phyloP scores from a whole-genome alignment of 2,888 invertebrate species.

The Lepidocyrtinus sp. region DNA sequence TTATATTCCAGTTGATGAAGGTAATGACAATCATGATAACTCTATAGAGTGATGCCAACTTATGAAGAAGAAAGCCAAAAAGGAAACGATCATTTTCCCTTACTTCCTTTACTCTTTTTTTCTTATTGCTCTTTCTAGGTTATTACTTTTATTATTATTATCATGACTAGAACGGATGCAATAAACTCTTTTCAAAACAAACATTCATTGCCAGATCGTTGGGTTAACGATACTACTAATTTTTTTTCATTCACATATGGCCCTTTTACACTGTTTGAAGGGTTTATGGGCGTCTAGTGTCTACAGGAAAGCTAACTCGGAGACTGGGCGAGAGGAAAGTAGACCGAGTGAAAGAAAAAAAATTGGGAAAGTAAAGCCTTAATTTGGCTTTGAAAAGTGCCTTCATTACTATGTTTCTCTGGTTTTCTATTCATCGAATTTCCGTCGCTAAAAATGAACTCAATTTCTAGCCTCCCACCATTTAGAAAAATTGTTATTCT shows the following conservation, averaged over 20 bases:
- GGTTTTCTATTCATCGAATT: slow-evolving; percentile 24
- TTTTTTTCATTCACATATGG: slow-evolving; percentile 48
- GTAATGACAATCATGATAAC: slow-evolving; percentile 47
- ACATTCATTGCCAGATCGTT: slow-evolving; percentile 50
- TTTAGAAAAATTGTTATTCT: slow-evolving; percentile 14
- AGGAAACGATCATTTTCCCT: slow-evolving; percentile 41
- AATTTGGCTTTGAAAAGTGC: slow-evolving; percentile 30
- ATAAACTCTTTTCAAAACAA: slow-evolving; percentile 58
- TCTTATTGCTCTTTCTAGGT: slow-evolving; percentile 19
- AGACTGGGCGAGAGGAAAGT: not conserved
- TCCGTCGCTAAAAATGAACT: not conserved
- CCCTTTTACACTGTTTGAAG: slow-evolving; percentile 15
- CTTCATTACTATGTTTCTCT: slow-evolving; percentile 17
- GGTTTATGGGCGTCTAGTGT: slow-evolving; percentile 20
- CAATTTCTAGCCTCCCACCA: not conserved
- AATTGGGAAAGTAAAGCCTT: slow-evolving; percentile 18
- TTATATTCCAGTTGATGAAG: slow-evolving; percentile 29
- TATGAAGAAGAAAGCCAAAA: slow-evolving; percentile 21
- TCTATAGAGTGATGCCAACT: slow-evolving; percentile 25
- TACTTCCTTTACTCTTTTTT: slow-evolving; percentile 14
- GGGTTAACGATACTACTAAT: slow-evolving; percentile 42
- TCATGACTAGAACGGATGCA: slow-evolving; percentile 47
- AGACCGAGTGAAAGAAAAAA: slow-evolving; percentile 18
- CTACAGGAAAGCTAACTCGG: not conserved
- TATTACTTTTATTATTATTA: slow-evolving; percentile 46